Conservation (phyloP, 2,113 vertebrate species). For the pig (Sus scrofa) region DNA sequence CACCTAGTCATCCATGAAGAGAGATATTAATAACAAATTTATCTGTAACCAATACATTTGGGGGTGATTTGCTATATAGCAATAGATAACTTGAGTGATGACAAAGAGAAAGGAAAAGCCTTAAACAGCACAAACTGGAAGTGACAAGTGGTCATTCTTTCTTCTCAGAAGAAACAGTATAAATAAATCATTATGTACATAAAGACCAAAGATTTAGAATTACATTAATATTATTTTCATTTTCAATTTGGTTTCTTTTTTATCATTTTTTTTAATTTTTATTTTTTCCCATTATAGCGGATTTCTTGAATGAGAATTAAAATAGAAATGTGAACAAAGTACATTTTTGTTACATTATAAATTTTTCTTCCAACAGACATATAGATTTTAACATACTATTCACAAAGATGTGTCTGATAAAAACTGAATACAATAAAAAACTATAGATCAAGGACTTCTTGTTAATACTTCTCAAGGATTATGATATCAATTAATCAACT, state of each 20-base stretch:
- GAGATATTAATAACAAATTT: not conserved
- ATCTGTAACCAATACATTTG: not conserved
- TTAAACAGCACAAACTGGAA: not conserved
- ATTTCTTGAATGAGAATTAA: slow-evolving; percentile 40
- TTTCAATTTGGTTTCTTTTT: slow-evolving; percentile 66
- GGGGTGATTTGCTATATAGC: not conserved
- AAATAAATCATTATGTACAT: not conserved
- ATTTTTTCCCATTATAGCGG: no score
- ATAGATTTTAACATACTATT: not conserved
- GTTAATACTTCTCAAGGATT: not conserved
- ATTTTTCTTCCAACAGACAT: slow-evolving; percentile 15
- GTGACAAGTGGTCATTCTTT: not conserved
- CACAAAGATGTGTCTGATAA: not conserved
- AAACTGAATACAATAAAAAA: slow-evolving; percentile 27
- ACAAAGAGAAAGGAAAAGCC: not conserved
- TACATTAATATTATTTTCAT: slow-evolving; percentile 46
- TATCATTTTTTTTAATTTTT: no score
- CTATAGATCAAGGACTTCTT: not conserved
- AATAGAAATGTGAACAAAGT: slow-evolving; percentile 45
- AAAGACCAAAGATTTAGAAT: not conserved
- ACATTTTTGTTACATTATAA: slow-evolving; percentile 31
- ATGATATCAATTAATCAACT: not conserved
- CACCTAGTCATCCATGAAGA: not conserved
- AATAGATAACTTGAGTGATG: not conserved
- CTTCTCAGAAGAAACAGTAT: not conserved